Base-by-base conservation (phyloP, 1,140 invertebrate species). In the Macrosteles quadrilineatus region DNA sequence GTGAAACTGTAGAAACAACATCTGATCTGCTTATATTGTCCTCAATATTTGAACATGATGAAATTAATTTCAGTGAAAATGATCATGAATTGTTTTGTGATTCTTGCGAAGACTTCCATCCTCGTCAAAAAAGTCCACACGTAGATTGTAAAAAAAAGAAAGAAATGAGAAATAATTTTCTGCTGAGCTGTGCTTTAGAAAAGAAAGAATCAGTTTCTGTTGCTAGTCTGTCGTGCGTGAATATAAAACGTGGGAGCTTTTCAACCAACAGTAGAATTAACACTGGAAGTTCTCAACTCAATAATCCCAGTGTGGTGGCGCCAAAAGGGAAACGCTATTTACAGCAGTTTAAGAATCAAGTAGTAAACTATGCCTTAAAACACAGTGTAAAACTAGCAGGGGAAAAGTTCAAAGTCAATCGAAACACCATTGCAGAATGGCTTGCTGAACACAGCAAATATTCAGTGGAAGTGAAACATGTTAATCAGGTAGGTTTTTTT, bases 61-160 rank as follows among this genome's bases (percentile, higher is more conserved):
- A 21, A 50, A 19, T 50, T 3, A 19, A 17, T n/a, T 50, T 50
- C n/a, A n/a, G 21, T 19, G 47, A 50, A 17, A 17, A 50, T 19
- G 47, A 50, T 4, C 6, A 50, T 50, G 47, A 50, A 19, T n/a
- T 50, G 47, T 50, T 50, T 50, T 50, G 47, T 50, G 47, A 50
- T n/a, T 50, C 47, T 21, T 50, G 47, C 21, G 47, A 50, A 6
- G 47, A 50, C 47, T 50, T 50, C n/a, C 47, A 50, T 19, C 47
- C 47, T 21, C 47, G 47, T 50, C 14, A 17, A 17, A 17, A 50
- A 50, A 4, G 14, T 21, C 4, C 21, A 21, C 47, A 50, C 4
- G 2, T 4, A n/a, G n/a, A n/a, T n/a, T n/a, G 21, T 17, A 50
- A 50, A 50, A 4, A 50, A 19, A 50, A 50, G 47, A 50, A 50